phyloP scores from a whole-genome alignment of 2,888 invertebrate species.

The Therioaphis trifolii region DNA sequence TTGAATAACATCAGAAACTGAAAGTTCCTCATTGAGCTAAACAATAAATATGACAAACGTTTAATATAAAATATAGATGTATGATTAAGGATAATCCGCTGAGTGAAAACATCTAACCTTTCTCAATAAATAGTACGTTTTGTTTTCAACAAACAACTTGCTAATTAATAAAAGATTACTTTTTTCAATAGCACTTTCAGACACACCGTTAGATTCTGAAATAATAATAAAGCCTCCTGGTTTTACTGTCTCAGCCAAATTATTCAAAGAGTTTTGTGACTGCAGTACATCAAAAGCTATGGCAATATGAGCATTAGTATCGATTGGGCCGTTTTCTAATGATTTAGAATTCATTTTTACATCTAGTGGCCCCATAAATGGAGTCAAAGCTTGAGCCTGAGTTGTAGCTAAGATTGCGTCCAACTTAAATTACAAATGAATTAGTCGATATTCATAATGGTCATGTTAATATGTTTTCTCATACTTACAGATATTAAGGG shows the following conservation, averaged over 20 bases:
- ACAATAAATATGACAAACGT: not conserved
- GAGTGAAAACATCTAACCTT: slow-evolving; percentile 68
- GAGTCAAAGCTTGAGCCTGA: slow-evolving; percentile 72
- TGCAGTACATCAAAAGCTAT: slow-evolving; percentile 76
- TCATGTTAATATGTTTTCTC: slow-evolving; percentile 68
- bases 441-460: slow-evolving; percentile 65
- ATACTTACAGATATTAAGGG: slow-evolving; percentile 75
- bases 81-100: not conserved
- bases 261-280: slow-evolving; percentile 72
- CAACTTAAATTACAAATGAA: slow-evolving; percentile 67
- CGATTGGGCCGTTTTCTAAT: slow-evolving; percentile 72
- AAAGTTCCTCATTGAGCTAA: slow-evolving; percentile 66
- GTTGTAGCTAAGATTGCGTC: slow-evolving; percentile 74
- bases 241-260: slow-evolving; percentile 76
- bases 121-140: slow-evolving; percentile 77
- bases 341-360: slow-evolving; percentile 77
- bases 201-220: slow-evolving; percentile 73
- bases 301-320: slow-evolving; percentile 77
- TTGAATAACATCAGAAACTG: slow-evolving; percentile 73
- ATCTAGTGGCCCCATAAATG: slow-evolving; percentile 73
- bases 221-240: slow-evolving; percentile 77
- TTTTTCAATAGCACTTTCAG: slow-evolving; percentile 66
- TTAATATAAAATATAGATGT: not conserved
- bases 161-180: slow-evolving; percentile 73
- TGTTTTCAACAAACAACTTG: slow-evolving; percentile 75